Base-by-base conservation (phyloP, 1,140 invertebrate genomes). In the Anoplophora glabripennis region DNA sequence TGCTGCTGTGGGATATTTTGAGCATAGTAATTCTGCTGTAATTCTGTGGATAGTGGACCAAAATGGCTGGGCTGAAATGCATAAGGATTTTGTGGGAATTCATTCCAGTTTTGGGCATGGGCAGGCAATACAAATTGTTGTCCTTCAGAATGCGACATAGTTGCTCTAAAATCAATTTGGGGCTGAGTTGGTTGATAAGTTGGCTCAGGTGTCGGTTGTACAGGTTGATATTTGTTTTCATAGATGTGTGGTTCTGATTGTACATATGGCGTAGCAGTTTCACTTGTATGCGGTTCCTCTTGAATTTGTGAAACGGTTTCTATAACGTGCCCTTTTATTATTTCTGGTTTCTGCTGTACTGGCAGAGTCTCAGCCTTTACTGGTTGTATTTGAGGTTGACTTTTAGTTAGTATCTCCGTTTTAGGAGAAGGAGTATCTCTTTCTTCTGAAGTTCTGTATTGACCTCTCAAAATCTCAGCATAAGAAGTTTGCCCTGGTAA, bases 401-500 rank as follows among this genome's bases (percentile, higher is more conserved):
- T 5, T 28, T 5, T 28, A 28, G 21, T 28, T 28, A 28, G 5
- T 28, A 28, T 28, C 5, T 28, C 34, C 4, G 34, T 17, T 45
- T 15, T 21, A 15, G 18, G 49, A 7, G n/a, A 36, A 17, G 34
- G 35, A 8, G 35, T 21, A 53, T 67, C 42, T 35, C 41, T 55
- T 44, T 61, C 60, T 49, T 59, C 35, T 41, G 53, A 41, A 12
- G 41, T 10, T 52, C 53, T 57, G 35, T 41, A n/a, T 45, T 75
- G 71, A 44, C 88, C 88, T 47, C 83, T 81, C 8, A 91, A 78
- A 56, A 92, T 86, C 73, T 90, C 88, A 5, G 89, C 88, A 71
- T 91, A 91, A 28, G 88, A 83, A 10, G 84, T 84, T 9, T 85
- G 86, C 33, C 87, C 88, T 0, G 86, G 85, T 7, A 78, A 68